Evolutionary conservation across 2,113 vertebrate species (phyloP), one percentile per base, ranked within the genome.

Genomic region (Burhinus bistriatus): DNA sequence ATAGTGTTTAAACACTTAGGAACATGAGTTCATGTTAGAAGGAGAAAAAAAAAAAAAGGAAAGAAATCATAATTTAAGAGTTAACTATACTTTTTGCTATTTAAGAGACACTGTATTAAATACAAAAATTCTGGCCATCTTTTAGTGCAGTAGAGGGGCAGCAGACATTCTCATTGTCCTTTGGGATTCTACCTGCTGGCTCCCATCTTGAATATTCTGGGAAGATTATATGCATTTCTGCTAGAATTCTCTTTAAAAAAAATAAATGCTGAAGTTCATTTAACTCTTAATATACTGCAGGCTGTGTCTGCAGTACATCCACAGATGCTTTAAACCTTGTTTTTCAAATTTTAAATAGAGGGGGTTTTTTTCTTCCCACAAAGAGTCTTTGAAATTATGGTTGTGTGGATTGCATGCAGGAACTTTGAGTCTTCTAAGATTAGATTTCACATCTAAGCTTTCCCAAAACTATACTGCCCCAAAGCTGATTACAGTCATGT

Each of bases 81-180:
- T 89, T 15, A 89, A 62, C 30, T 54, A 15, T 49, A 11, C 6
- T 34, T 76, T 42, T 25, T 84, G 15, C 27, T 83, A 6, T 94
- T 91, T 42, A 82, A 42, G 36, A 87, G 27, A 36, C 3, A 15
- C 20, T 87, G 19, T 78, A 12, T 72, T 85, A 83, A 85, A 47
- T 76, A 80, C 9, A 51, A 40, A 70, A 75, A 27, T 55, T 82
- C 26, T 64, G 61, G 23, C 61, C 6, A 11, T 40, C 44, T 90
- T 85, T 30, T 83, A 87, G 13, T 76, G 45, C 47, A 71, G 57
- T 64, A 49, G 55, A 57, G 2, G 11, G 65, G 69, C 79, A 92
- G 71, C 30, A 80, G 59, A 29, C 84, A 93, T 96, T 94, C 64
- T 87, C 20, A 58, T 55, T 85, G 44, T 59, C 80, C 30, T 90